Evolutionary conservation across 2,797 vertebrate genomes (phyloP).

Genomic region (Hyperoplus lanceolatus): DNA sequence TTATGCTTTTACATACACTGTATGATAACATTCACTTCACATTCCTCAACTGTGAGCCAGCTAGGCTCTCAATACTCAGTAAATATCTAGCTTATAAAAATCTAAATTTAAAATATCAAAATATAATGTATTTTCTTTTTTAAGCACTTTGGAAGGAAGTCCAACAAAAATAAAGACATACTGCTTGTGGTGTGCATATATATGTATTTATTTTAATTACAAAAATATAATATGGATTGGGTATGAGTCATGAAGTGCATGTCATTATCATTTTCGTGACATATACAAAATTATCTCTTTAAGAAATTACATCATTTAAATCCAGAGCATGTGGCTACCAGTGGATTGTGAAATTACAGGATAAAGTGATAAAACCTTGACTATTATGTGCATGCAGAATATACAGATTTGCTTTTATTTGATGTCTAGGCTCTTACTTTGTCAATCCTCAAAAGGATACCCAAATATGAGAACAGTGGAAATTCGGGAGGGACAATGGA

Average conservation of each 20-base stretch:
- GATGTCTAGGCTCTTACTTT: not conserved
- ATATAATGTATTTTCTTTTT: no score
- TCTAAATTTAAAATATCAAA: no score
- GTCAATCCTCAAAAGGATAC: not conserved
- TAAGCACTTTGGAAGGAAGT: not conserved
- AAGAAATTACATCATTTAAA: not conserved
- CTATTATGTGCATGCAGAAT: not conserved
- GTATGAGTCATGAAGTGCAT: not conserved
- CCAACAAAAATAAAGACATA: not conserved
- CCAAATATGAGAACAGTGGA: not conserved
- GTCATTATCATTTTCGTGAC: conserved; percentile 15
- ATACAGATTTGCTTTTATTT: not conserved
- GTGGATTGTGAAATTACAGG: conserved; percentile 5
- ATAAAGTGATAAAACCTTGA: not conserved
- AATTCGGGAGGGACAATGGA: not conserved
- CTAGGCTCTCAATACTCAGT: no score
- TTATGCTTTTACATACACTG: no score
- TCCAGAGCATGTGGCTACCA: conserved; percentile 5
- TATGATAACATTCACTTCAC: no score
- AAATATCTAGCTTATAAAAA: no score
- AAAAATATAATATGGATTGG: conserved; percentile 5
- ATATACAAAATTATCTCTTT: not conserved
- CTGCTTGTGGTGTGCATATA: not conserved
- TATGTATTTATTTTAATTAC: conserved; percentile 15
- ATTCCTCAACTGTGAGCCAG: no score